Base-by-base conservation (phyloP, 2,113 vertebrate species). In the Myotis yumanensis region DNA sequence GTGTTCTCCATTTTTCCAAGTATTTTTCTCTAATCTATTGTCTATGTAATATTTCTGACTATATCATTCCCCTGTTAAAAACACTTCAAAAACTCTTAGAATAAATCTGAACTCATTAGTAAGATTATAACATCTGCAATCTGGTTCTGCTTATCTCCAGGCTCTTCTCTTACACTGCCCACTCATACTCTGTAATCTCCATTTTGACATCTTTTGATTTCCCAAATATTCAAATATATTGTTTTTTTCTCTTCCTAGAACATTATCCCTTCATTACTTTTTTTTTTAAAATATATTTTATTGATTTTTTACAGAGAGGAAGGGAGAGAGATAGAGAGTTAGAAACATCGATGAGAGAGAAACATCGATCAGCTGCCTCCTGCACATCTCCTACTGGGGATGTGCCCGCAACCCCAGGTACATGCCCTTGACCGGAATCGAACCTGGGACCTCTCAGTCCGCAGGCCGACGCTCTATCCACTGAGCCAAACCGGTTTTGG, bases 31-130 rank as follows among this genome's bases (percentile, higher is more conserved):
- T 40, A 81, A 3, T 84, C 25, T 72, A 20, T 75, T 66, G 8
- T 81, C 4, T 62, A 76, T 11, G 28, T 37, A 28, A 43, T 81
- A 81, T 94, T 94, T 88, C 51, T 96, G 57, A 92, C 46, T 59
- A 64, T 87, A 40, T 51, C 18, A 88, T 17, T 82, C 43, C 23
- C 22, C n/a, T 85, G 20, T 48, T 92, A 75, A 92, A 79, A 84
- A 2, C 51, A 6, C 37, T 76, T 77, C 11, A 79, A 43, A 77
- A 35, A 2, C 30, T 84, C 76, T 90, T 62, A 85, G 30, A 82
- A 89, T 86, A 62, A 80, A 75, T 4, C 12, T 10, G 1, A 64
- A 46, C 23, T 86, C 71, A 54, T 79, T 90, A 35, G 20, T 86
- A 77, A 89, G 48, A 30, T 22, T 81, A 1, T 66, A 37, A 11